Evolutionary conservation across 1,140 invertebrate species (phyloP).

Genomic region (Neodiprion virginianus): DNA sequence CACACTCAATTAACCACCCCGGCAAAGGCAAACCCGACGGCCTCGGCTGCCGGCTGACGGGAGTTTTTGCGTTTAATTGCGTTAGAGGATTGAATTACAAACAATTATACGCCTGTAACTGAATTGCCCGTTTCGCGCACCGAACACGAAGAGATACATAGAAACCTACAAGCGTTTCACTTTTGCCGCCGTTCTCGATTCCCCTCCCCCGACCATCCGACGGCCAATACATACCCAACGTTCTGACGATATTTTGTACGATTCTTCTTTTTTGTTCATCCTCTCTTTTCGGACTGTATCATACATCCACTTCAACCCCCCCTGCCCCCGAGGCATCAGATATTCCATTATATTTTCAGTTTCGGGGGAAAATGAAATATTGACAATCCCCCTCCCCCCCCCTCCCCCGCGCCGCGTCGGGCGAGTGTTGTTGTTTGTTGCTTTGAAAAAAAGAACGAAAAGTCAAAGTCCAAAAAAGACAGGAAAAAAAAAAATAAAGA

Average conservation of each 20-base stretch:
- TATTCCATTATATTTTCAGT: slow-evolving; percentile 1
- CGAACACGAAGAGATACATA: slow-evolving; percentile 2
- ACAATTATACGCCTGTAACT: slow-evolving; percentile 44
- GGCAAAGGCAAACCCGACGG: slow-evolving; percentile 6
- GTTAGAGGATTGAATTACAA: slow-evolving; percentile 47
- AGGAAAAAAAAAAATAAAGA: too few species aligned
- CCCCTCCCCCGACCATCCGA: not conserved
- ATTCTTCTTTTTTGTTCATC: not conserved
- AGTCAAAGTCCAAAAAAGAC: too few species aligned
- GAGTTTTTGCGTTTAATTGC: slow-evolving; percentile 39
- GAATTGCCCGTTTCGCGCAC: slow-evolving; percentile 41
- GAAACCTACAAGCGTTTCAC: slow-evolving; percentile 2
- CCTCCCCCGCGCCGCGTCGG: not conserved
- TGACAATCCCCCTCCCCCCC: not conserved
- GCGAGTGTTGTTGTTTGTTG: not conserved
- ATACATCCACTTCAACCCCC: not conserved
- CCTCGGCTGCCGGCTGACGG: not conserved
- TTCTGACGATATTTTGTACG: not conserved
- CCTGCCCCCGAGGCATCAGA: slow-evolving; percentile 1
- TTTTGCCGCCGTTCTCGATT: not conserved
- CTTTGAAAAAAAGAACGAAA: not conserved
- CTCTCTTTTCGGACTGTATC: not conserved
- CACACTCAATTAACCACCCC: slow-evolving; percentile 41
- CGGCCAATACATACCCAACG: not conserved
- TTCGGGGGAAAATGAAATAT: not conserved